Percentiles rank a stretch among this genome's conserved stretches.
Conservation (phyloP, 2,113 vertebrate species). For the Polyodon spathula region DNA sequence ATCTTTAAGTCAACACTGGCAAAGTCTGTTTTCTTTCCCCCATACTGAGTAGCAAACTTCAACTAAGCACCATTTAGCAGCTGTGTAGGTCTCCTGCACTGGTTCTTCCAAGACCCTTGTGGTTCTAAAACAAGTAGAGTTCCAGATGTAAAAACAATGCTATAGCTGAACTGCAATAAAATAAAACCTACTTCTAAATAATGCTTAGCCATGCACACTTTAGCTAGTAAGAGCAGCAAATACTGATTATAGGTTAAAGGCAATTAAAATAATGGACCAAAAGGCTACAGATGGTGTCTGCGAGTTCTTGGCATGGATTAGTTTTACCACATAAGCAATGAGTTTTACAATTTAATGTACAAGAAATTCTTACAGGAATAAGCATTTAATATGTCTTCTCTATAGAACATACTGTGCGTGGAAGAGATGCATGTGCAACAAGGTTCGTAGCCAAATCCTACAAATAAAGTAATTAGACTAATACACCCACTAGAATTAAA, state of each 20-base stretch:
- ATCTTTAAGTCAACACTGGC: no score
- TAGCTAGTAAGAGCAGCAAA: constrained; percentile 60
- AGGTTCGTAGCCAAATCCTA: constrained; percentile 29
- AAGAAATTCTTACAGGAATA: constrained; percentile 72
- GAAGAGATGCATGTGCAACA: constrained; percentile 31
- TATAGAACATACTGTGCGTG: constrained; percentile 40
- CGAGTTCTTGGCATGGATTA: constrained; percentile 61
- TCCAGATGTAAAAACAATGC: constrained; percentile 27
- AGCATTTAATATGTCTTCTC: constrained; percentile 64
- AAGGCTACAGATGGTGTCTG: constrained; percentile 49
- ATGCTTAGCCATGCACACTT: constrained; percentile 60
- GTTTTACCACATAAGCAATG: constrained; percentile 57
- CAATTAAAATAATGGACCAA: constrained; percentile 91
- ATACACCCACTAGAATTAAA: no score
- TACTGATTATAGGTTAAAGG: constrained; percentile 87
- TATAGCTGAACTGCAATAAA: constrained; percentile 41
- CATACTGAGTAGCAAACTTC: no score
- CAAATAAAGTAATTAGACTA: background rate
- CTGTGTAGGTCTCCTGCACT: no score
- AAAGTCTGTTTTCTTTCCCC: no score
- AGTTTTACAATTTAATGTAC: constrained; percentile 67
- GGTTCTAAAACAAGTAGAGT: constrained; percentile 2
- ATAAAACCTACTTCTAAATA: constrained; percentile 42
- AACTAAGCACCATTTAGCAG: no score
- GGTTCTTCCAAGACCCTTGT: background rate